Evolutionary conservation across 2,888 invertebrate species (phyloP), one percentile per base, ranked within the genome.

Genomic region (Eupeodes luniger): DNA sequence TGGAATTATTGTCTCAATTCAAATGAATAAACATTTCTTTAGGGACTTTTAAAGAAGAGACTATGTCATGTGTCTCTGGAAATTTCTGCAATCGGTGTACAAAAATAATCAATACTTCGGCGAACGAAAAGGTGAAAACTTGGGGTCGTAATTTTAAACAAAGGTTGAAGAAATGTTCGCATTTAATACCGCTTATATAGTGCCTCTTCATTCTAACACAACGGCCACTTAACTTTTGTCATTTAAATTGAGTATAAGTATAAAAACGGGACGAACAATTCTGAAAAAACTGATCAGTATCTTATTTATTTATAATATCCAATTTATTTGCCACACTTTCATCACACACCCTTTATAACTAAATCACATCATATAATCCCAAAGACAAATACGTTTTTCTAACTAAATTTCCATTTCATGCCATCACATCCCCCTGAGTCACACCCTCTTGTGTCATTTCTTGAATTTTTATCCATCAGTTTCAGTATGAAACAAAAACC

Each of bases 371-470:
- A 12, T 12, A 75, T 69, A 84, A 84, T 86, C 76, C 76, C 11
- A 53, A 44, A 80, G 59, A 86, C 82, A 79, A 86, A 87, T 67
- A 87, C 36, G 27, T 27, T 47, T 19, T 51, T 57, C 16, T 49
- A 64, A 62, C 72, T 62, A 74, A 85, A 81, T 78, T 81, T 78
- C 81, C 78, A 85, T 75, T 81, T 81, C 61, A 61, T 64, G 74
- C 19, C 19, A 64, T 47, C 9, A 69, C 62, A 11, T n/a, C 74
- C 79, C 86, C 79, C 72, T 59, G 64, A 59, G 86, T 72, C 69
- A 11, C 47, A 70, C 53, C 51, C 51, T 66, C 57, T 0, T 61
- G 12, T 40, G 5, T 10, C 5, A 59, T 61, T 62, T 27, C 51
- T 49, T 55, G 19, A n/a, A 49, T 44, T 16, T 72, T 49, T 53